Evolutionary conservation across 2,797 vertebrate genomes (phyloP).

Genomic region (Setipinna tenuifilis): DNA sequence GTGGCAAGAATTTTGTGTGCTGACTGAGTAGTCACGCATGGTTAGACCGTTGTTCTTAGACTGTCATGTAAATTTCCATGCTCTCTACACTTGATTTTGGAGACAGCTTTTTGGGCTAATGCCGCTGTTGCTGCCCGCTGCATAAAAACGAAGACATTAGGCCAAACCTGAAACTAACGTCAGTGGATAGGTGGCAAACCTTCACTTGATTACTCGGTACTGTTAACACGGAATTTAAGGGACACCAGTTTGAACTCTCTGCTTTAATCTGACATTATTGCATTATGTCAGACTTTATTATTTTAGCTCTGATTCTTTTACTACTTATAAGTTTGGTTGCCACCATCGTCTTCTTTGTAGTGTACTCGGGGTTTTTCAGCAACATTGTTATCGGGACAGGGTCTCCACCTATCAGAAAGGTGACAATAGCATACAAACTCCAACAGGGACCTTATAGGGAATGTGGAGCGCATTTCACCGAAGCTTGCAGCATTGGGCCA

Average conservation of each 20-base stretch:
- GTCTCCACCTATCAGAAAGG: constrained; percentile 81
- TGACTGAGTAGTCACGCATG: constrained; percentile 30
- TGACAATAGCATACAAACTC: constrained; percentile 93
- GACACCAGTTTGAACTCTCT: not conserved
- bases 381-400: constrained; percentile 86
- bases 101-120: not conserved
- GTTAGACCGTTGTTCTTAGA: not conserved
- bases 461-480: constrained; percentile 82
- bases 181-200: not conserved
- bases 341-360: constrained; percentile 77
- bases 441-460: constrained; percentile 84
- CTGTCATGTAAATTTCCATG: constrained; percentile 1
- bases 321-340: constrained; percentile 78
- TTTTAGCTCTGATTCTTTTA: constrained; percentile 77
- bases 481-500: constrained; percentile 88
- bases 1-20: constrained; percentile 23
- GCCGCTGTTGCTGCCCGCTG: not conserved
- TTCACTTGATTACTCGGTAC: not conserved
- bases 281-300: constrained; percentile 82
- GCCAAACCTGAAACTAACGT: not conserved
- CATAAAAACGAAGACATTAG: not conserved
- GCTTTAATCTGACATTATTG: not conserved
- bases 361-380: constrained; percentile 87
- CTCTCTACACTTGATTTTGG: not conserved
- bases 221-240: not conserved